A percentile compares a stretch with the other conserved stretches of the same genome.
Conservation (phyloP, 2,113 vertebrate genomes). For the Oreamnos americanus region DNA sequence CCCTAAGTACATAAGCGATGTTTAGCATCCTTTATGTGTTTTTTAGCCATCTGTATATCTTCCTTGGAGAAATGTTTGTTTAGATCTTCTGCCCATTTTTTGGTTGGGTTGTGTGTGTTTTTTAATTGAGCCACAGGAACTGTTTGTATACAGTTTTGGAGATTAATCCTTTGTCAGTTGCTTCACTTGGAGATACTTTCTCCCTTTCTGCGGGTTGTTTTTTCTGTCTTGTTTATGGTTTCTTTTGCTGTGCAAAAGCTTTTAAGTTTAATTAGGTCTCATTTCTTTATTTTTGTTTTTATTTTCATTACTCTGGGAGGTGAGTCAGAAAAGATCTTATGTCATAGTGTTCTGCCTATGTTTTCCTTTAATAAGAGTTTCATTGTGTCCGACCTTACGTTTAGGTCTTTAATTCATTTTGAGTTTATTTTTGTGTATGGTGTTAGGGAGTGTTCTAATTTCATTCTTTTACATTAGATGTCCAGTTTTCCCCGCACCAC, state of each 20-base stretch:
- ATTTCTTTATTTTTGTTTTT: background rate
- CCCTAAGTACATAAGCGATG: background rate
- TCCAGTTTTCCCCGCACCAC: background rate
- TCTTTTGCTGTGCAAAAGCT: background rate
- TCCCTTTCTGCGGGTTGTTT: background rate
- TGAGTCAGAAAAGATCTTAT: background rate
- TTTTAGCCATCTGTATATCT: background rate
- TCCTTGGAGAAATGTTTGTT: background rate
- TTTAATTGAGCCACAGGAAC: background rate
- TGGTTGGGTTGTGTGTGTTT: background rate
- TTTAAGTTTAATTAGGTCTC: background rate
- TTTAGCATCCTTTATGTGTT: background rate
- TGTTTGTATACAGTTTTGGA: background rate
- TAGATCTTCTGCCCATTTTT: background rate
- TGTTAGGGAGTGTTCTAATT: background rate
- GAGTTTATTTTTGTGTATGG: background rate
- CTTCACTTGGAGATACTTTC: background rate
- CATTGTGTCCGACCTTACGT: background rate
- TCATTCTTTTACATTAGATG: background rate
- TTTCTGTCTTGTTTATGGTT: background rate
- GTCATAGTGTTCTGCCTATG: background rate
- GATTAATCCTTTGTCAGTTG: background rate
- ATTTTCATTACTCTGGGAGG: background rate
- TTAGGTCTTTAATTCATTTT: background rate
- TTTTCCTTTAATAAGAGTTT: background rate